A percentile compares a stretch with the other conserved stretches of the same genome.
phyloP scores from a whole-genome alignment of 2,797 vertebrate genomes.

The Muraenolepis orangiensis region DNA sequence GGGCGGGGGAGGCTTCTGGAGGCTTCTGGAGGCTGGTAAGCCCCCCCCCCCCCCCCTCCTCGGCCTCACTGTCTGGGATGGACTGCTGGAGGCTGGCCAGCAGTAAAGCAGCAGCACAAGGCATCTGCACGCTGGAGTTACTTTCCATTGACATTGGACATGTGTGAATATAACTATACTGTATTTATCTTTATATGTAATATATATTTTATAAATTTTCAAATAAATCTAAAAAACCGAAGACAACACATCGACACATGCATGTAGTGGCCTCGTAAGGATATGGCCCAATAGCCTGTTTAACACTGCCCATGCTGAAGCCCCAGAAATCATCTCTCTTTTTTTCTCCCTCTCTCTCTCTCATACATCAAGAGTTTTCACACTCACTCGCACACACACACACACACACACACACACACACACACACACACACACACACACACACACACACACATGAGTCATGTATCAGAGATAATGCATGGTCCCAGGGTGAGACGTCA shows the following conservation, averaged over 20 bases:
- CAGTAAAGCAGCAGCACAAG: not conserved
- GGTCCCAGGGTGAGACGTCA: conserved; percentile 11
- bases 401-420: no score
- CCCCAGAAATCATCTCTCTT: not conserved
- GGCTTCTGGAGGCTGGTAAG: not conserved
- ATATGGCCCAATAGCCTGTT: no score
- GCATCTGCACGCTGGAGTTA: not conserved
- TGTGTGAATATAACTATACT: not conserved
- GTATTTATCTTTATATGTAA: not conserved
- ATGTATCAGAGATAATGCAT: not conserved
- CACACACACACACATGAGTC: conserved; percentile 1
- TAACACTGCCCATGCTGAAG: no score
- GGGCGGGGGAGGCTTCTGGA: not conserved
- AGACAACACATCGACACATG: not conserved
- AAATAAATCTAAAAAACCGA: no score
- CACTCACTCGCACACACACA: no score
- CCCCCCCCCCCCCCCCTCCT: not conserved
- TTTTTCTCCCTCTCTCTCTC: no score
- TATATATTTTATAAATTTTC: not conserved
- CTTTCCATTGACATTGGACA: not conserved
- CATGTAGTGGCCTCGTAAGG: no score
- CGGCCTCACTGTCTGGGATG: not conserved
- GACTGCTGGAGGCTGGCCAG: not conserved
- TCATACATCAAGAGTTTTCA: not conserved
- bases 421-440: no score